Evolutionary conservation across 2,113 vertebrate genomes (phyloP).

Genomic region (Oenanthe melanoleuca): DNA sequence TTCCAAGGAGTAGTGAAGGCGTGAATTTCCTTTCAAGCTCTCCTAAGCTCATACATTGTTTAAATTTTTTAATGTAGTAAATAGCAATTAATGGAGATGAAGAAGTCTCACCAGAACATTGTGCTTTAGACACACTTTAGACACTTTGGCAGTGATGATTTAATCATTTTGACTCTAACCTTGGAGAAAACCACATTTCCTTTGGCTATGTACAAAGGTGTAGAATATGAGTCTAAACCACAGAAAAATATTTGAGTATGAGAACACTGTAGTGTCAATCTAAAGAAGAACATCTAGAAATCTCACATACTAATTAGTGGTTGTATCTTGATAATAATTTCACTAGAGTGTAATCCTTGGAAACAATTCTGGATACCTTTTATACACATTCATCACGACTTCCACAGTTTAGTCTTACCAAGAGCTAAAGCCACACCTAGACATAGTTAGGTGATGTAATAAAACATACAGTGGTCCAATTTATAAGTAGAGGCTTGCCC

Average conservation of each 20-base stretch:
- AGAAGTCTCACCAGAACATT: neutral
- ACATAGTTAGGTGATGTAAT: conserved; percentile 16
- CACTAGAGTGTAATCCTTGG: neutral
- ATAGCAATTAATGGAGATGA: neutral
- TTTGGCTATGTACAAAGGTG: neutral
- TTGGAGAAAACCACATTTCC: neutral
- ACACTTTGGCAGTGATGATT: neutral
- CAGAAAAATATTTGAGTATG: neutral
- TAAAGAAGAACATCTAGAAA: neutral
- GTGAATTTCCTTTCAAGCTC: neutral
- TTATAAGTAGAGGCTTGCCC: conserved; percentile 66
- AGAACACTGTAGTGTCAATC: neutral
- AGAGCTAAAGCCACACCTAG: conserved; percentile 21
- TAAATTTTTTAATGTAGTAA: neutral
- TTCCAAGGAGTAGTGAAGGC: neutral
- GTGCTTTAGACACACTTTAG: neutral
- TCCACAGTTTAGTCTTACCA: neutral
- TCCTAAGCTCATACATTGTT: neutral
- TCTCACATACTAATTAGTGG: neutral
- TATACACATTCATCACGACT: neutral
- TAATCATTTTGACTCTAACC: neutral
- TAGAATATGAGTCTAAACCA: neutral
- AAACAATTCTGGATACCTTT: neutral
- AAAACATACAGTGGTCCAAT: neutral
- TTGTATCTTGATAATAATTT: neutral